phyloP scores from a whole-genome alignment of 2,888 invertebrate species.

The Hydrotaea cyrtoneurina region DNA sequence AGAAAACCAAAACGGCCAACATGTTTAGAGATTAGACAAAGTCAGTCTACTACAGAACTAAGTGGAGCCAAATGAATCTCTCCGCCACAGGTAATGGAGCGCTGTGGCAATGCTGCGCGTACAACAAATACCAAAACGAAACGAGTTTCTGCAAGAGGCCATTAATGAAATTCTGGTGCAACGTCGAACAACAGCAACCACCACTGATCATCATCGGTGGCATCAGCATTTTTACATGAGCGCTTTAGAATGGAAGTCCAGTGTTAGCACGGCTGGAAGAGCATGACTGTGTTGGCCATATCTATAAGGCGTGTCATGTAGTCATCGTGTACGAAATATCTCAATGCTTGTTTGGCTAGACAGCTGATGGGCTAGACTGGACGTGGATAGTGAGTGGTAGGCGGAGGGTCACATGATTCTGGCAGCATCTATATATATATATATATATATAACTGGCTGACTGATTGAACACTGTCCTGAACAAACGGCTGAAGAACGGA shows the following conservation, averaged over 20 bases:
- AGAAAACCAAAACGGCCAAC: neutral
- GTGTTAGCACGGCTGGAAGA: too few relatives aligned
- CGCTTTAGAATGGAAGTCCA: too few relatives aligned
- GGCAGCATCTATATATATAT: too few relatives aligned
- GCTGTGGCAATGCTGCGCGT: too few relatives aligned
- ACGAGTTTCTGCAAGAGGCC: neutral
- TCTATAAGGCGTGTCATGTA: slow-evolving; percentile 63
- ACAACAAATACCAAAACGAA: neutral
- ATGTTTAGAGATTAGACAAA: slow-evolving; percentile 13
- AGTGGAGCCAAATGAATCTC: neutral
- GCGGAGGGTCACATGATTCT: neutral
- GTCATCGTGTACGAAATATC: slow-evolving; percentile 62
- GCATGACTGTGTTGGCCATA: slow-evolving; percentile 6
- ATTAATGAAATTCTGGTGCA: neutral
- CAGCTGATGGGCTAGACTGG: neutral
- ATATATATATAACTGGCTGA: too few relatives aligned
- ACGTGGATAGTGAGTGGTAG: neutral
- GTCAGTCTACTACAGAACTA: neutral
- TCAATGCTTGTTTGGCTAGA: slow-evolving; percentile 37
- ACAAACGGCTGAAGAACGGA: too few relatives aligned
- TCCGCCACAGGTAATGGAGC: neutral
- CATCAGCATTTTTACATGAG: slow-evolving; percentile 38
- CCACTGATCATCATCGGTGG: slow-evolving; percentile 37
- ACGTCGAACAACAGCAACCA: too few relatives aligned
- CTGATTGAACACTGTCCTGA: too few relatives aligned